Percentiles rank a stretch among this genome's conserved stretches.
Evolutionary conservation across 2,113 vertebrate species (phyloP).

Genomic region (Lepidothrix coronata): DNA sequence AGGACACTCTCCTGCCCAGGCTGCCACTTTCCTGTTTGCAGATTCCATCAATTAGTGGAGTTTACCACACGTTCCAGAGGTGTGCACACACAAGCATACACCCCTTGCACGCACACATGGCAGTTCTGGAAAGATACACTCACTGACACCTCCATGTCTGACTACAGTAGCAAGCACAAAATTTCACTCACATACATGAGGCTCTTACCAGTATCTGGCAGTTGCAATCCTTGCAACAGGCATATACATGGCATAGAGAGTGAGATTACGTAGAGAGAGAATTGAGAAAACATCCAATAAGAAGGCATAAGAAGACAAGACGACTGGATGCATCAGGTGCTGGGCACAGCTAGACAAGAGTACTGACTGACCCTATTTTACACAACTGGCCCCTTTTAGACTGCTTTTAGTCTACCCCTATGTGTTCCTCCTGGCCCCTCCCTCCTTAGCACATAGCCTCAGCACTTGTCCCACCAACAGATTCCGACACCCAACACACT

Average conservation of each 20-base stretch:
- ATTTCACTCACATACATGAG: fast-evolving
- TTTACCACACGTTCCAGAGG: neutral
- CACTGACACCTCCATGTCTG: neutral
- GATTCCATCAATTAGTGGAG: neutral
- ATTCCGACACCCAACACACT: neutral
- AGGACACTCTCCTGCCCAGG: neutral
- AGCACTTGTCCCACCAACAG: fast-evolving
- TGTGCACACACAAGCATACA: neutral
- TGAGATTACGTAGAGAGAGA: neutral
- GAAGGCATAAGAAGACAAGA: neutral
- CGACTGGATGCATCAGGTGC: neutral
- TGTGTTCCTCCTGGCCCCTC: neutral
- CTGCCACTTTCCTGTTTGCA: neutral
- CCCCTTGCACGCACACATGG: no score
- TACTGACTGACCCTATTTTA: neutral
- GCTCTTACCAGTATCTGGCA: neutral
- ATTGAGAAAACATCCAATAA: neutral
- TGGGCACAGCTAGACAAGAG: fast-evolving
- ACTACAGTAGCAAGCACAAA: neutral
- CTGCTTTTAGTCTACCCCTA: neutral
- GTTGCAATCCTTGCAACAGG: neutral
- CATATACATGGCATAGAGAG: fast-evolving
- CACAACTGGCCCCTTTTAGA: neutral
- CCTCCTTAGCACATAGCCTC: neutral
- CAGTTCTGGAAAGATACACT: neutral